Percentiles rank a stretch among this genome's conserved stretches.
phyloP scores from a whole-genome alignment of 2,888 invertebrate species.

The Heterodera filipjevi region DNA sequence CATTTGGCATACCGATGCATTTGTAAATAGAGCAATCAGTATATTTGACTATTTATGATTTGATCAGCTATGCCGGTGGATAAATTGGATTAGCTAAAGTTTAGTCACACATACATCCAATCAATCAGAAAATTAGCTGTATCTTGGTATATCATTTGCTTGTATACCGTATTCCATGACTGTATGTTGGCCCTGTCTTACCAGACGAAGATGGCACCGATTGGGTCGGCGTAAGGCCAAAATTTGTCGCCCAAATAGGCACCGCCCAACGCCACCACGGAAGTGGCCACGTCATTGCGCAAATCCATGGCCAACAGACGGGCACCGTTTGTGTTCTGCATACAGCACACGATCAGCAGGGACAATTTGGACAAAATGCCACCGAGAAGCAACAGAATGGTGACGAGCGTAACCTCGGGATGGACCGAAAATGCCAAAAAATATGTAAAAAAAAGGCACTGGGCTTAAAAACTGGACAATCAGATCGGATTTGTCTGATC shows the following conservation, averaged over 20 bases:
- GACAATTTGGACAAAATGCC: conserved; percentile 56
- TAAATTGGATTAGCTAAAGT: too few species aligned
- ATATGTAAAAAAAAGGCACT: neutral
- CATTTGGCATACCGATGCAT: too few species aligned
- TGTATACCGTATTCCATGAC: too few species aligned
- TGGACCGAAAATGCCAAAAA: conserved; percentile 46
- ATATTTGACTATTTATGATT: too few species aligned
- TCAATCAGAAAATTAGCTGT: too few species aligned
- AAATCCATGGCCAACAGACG: conserved; percentile 67
- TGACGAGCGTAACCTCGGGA: conserved; percentile 55
- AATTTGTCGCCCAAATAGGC: conserved; percentile 66
- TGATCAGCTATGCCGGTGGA: too few species aligned
- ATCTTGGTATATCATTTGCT: too few species aligned
- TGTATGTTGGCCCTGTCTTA: conserved; percentile 38
- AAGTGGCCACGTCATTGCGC: conserved; percentile 69
- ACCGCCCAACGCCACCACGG: conserved; percentile 67
- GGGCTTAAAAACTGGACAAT: neutral
- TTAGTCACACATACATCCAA: too few species aligned
- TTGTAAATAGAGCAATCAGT: too few species aligned
- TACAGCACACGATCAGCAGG: conserved; percentile 56
- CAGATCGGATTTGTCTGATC: too few species aligned
- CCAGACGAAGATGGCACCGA: conserved; percentile 68
- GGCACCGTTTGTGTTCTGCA: conserved; percentile 46
- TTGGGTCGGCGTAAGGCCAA: conserved; percentile 68
- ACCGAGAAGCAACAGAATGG: conserved; percentile 53